phyloP scores from a whole-genome alignment of 2,888 invertebrate genomes.

The Andrena camellia region DNA sequence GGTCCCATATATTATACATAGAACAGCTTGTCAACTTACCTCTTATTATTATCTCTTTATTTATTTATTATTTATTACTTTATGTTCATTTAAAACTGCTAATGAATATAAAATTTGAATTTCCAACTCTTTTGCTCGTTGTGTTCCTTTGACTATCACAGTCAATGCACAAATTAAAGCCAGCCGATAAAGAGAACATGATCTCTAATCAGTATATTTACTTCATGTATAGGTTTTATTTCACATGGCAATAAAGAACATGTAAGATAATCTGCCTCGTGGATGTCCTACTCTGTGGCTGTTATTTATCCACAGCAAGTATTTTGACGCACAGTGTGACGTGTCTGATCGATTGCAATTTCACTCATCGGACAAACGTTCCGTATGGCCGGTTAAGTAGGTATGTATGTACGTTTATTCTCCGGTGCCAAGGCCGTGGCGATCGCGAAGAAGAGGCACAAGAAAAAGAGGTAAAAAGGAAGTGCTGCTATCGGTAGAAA shows the following conservation, averaged over 20 bases:
- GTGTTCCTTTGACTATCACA: no score
- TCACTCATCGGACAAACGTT: constrained; percentile 52
- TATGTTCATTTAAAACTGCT: no score
- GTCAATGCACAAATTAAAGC: no score
- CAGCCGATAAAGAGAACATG: no score
- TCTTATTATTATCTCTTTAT: no score
- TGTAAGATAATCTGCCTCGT: not conserved
- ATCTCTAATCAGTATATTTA: no score
- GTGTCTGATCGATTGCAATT: constrained; percentile 31
- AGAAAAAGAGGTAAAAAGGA: constrained; percentile 57
- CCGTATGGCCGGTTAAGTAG: constrained; percentile 63
- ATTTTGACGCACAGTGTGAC: not conserved
- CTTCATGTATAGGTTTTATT: not conserved
- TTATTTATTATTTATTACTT: no score
- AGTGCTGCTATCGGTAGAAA: constrained; percentile 58
- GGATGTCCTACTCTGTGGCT: not conserved
- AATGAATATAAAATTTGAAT: no score
- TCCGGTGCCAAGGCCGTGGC: constrained; percentile 62
- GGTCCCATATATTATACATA: no score
- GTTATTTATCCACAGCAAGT: not conserved
- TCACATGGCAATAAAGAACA: not conserved
- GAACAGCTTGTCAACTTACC: no score
- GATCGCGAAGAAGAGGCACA: constrained; percentile 50
- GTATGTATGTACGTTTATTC: constrained; percentile 38
- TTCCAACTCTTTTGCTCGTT: no score